Evolutionary conservation across 1,140 invertebrate species (phyloP).

Genomic region (Helicoverpa armigera): DNA sequence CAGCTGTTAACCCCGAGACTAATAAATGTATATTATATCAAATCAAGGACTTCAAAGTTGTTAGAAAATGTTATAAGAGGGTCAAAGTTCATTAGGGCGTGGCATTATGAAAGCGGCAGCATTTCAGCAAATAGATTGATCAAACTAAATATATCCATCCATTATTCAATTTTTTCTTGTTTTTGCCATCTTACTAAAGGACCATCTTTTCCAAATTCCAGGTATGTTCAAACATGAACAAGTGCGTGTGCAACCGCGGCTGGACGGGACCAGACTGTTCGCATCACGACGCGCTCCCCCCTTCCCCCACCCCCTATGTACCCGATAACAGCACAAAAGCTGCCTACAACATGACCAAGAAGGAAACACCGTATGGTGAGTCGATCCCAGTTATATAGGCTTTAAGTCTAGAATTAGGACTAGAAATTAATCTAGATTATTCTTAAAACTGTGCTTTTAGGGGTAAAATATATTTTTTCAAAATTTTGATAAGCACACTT

Average conservation of each 20-base stretch:
- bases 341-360: conserved; percentile 92
- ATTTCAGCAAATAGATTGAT: no score
- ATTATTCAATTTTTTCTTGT: not conserved
- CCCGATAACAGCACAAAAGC: conserved; percentile 86
- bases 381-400: conserved; percentile 70
- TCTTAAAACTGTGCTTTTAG: not conserved
- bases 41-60: no score
- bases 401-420: not conserved
- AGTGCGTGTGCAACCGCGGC: conserved; percentile 95
- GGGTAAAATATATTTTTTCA: no score
- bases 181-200: not conserved
- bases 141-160: no score
- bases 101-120: no score
- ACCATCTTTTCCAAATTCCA: conserved; percentile 78
- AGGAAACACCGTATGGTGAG: conserved; percentile 96
- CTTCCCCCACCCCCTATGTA: conserved; percentile 79
- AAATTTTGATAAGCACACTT: no score
- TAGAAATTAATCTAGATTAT: not conserved
- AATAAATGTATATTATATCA: no score
- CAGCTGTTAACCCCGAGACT: no score
- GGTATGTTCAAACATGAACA: conserved; percentile 97
- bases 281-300: conserved; percentile 89
- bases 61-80: no score
- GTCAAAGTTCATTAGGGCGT: no score
- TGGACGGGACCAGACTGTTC: conserved; percentile 97